Evolutionary conservation across 30 jellyfish, hydroid and myxozoan genomes (phyloP).

Genomic region (Hydra vulgaris): DNA sequence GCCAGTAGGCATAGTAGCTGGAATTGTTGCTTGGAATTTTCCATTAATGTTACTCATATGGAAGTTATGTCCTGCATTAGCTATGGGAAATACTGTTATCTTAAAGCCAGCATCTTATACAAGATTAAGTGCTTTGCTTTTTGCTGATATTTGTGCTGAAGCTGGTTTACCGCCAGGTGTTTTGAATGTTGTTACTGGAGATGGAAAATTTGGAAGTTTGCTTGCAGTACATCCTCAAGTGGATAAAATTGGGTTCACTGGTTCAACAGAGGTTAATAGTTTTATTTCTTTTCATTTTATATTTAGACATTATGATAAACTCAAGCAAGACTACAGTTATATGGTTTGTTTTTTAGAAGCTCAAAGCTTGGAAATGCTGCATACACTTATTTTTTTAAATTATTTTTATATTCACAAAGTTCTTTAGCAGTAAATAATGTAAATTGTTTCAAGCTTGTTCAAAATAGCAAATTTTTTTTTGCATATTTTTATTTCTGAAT

Average conservation of each 20-base stretch:
- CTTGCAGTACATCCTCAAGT: conserved; percentile 86
- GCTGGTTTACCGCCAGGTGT: conserved; percentile 99
- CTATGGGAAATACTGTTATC: conserved; percentile 93
- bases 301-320: not conserved
- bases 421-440: too few species aligned
- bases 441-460: too few species aligned
- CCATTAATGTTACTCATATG: conserved; percentile 90
- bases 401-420: too few species aligned
- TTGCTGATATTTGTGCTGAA: conserved; percentile 97
- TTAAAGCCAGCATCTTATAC: conserved; percentile 87
- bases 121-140: conserved; percentile 72
- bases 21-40: conserved; percentile 94
- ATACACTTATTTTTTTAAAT: too few species aligned
- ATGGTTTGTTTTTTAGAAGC: not conserved
- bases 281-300: not conserved
- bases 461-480: too few species aligned
- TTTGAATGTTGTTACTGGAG: conserved; percentile 89
- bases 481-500: too few species aligned
- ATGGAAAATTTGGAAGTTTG: conserved; percentile 86
- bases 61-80: conserved; percentile 97
- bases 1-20: conserved; percentile 90
- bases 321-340: not conserved
- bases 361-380: too few species aligned
- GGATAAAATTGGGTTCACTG: conserved; percentile 93
- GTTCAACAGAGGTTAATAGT: conserved; percentile 93